Percentiles rank a stretch among this genome's conserved stretches.
Conservation (phyloP, 2,113 vertebrate genomes). For the Ceyx cyanopectus region DNA sequence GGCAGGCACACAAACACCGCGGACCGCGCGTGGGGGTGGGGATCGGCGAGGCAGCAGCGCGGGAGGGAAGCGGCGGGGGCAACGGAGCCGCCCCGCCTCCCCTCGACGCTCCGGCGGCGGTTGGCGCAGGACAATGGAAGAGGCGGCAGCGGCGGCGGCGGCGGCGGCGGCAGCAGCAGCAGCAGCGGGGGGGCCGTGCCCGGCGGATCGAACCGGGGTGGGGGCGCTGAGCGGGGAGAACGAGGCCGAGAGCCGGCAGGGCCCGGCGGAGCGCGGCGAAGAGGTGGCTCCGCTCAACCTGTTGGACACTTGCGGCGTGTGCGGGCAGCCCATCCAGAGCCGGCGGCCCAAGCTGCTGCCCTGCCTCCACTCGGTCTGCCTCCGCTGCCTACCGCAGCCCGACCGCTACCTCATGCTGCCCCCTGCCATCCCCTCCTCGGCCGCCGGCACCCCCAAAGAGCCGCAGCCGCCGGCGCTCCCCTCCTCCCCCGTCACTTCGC, state of each 20-base stretch:
- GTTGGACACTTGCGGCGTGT: conserved; percentile 95
- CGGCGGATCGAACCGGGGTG: conserved; percentile 18
- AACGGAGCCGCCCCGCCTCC: conserved; percentile 9
- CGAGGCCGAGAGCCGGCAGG: conserved; percentile 92
- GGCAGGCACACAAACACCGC: too few relatives aligned
- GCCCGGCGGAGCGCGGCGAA: conserved; percentile 79
- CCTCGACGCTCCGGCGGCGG: not conserved
- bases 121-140: conserved; percentile 65
- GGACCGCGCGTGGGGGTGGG: too few relatives aligned
- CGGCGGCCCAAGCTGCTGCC: conserved; percentile 93
- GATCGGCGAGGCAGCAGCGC: not conserved
- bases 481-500: conserved; percentile 53
- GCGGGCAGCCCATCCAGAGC: conserved; percentile 92
- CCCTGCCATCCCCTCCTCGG: conserved; percentile 49
- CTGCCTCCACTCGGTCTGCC: conserved; percentile 95
- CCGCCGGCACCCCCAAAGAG: conserved; percentile 27
- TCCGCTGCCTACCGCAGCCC: conserved; percentile 89
- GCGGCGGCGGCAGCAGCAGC: not conserved
- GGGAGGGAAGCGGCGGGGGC: conserved; percentile 1
- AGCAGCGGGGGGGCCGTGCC: not conserved
- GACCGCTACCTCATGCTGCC: conserved; percentile 84
- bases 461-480: not conserved
- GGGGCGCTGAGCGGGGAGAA: conserved; percentile 87
- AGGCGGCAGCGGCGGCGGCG: not conserved
- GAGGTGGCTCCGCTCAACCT: conserved; percentile 85